Conservation (phyloP, 2,797 vertebrate species). For the Coluber constrictor region DNA sequence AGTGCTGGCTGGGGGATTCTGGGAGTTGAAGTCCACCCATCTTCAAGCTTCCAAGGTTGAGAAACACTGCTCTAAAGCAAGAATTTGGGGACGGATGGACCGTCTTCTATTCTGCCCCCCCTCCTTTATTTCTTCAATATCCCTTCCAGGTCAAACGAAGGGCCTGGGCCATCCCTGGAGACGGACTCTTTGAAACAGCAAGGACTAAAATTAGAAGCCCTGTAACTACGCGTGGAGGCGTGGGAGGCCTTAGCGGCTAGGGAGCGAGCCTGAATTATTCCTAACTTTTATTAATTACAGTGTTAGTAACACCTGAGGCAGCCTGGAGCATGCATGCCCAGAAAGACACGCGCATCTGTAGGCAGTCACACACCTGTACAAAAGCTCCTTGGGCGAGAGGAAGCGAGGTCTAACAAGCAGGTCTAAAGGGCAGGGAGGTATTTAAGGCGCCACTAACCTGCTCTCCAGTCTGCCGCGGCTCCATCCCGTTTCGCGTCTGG, state of each 20-base stretch:
- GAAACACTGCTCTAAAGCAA: not conserved
- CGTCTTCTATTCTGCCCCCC: not conserved
- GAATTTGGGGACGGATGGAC: not conserved
- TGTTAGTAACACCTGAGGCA: not conserved
- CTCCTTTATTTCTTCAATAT: not conserved
- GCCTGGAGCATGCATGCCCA: not conserved
- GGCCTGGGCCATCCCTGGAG: not conserved
- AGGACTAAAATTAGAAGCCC: not conserved
- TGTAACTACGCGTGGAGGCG: not conserved
- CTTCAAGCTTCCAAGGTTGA: too few species aligned
- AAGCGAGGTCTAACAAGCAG: not conserved
- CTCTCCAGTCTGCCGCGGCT: not conserved
- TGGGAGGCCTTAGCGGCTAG: not conserved
- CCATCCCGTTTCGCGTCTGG: not conserved
- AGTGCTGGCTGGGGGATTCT: too few species aligned
- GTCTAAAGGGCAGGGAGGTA: not conserved
- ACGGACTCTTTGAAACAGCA: not conserved
- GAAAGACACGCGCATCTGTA: not conserved
- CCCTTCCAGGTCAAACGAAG: not conserved
- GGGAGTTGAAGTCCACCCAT: too few species aligned
- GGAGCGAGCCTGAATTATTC: not conserved
- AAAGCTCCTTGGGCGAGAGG: not conserved
- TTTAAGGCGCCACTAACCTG: not conserved
- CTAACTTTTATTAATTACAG: constrained; percentile 2
- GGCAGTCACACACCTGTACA: too few species aligned